phyloP scores from a whole-genome alignment of 35 echinoderm and acorn worm genomes.

The Diadema setosum region DNA sequence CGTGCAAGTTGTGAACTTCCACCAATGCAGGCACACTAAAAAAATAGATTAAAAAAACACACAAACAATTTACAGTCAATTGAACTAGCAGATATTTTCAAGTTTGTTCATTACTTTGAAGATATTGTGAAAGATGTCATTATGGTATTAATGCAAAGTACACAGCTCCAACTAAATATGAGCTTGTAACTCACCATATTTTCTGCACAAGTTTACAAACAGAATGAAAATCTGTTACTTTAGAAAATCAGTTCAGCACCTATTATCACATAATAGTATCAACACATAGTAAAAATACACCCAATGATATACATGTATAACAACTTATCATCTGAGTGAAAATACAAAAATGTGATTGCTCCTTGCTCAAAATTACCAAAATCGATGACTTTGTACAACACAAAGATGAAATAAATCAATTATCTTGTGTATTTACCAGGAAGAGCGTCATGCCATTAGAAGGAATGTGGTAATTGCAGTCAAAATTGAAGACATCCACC shows the following conservation, averaged over 20 bases:
- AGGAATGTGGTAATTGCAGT: constrained; percentile 35
- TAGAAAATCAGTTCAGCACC: background rate
- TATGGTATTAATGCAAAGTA: too few relatives aligned
- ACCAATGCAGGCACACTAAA: constrained; percentile 61
- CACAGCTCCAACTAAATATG: too few relatives aligned
- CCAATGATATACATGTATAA: background rate
- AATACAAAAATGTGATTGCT: background rate
- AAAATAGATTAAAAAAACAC: background rate
- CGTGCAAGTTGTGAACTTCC: constrained; percentile 14
- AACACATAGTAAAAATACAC: background rate
- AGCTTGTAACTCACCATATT: too few relatives aligned
- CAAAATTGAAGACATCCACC: constrained; percentile 23
- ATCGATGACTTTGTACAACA: background rate
- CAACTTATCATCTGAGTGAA: background rate
- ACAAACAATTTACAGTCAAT: background rate
- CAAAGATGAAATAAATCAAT: too few relatives aligned
- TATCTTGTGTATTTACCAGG: constrained; percentile 57
- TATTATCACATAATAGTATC: background rate
- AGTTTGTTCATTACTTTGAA: too few relatives aligned
- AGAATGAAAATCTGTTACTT: too few relatives aligned
- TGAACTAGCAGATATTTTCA: background rate
- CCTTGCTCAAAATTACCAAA: background rate
- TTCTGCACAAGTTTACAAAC: too few relatives aligned
- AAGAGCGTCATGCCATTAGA: constrained; percentile 39
- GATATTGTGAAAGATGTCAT: too few relatives aligned